Evolutionary conservation across 2,113 vertebrate species (phyloP), one percentile per base, ranked within the genome.

Genomic region (Pseudopipra pipra): DNA sequence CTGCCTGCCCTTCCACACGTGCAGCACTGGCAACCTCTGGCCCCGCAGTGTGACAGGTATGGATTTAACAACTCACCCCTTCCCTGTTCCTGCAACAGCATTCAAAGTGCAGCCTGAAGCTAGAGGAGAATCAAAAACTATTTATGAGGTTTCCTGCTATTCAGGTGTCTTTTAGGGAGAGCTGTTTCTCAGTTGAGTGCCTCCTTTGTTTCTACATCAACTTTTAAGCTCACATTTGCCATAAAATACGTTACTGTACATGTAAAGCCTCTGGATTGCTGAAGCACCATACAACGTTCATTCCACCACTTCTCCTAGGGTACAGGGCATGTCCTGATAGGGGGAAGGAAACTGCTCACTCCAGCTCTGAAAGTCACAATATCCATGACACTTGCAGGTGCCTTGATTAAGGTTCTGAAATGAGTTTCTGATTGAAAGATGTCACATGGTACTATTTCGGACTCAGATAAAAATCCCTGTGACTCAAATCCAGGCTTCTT

Each of bases 201-300:
- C 67, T 56, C 5, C 46, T 71, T 21, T 33, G 27, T 27, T 71
- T 67, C 49, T 20, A 39, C 21, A 27, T 20, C 56, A 52, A 8
- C 15, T 63, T 43, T 2, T 11, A 47, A 43, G 5, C 30, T 46
- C 35, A 17, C 6, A 6, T 0, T 39, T 23, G 18, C 14, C 30
- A 66, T 16, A 75, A 37, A 74, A 51, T 1, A 23, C 5, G 22
- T 10, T 17, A 19, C 12, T 46, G n/a, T 30, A 37, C 0, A 0
- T 4, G 13, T 8, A 35, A 75, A 47, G 37, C 47, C 37, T 13
- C 30, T 4, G 16, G 44, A n/a, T 24, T 44, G 46, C 49, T 33
- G 49, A 43, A 59, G 1, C 2, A 24, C 1, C 0, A 22, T 1
- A 5, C 16, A 55, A 19, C 0, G 0, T 7, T 13, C 12, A 21